Percentiles rank a stretch among this genome's conserved stretches.
Evolutionary conservation across 2,113 vertebrate genomes (phyloP).

Genomic region (Naja naja): DNA sequence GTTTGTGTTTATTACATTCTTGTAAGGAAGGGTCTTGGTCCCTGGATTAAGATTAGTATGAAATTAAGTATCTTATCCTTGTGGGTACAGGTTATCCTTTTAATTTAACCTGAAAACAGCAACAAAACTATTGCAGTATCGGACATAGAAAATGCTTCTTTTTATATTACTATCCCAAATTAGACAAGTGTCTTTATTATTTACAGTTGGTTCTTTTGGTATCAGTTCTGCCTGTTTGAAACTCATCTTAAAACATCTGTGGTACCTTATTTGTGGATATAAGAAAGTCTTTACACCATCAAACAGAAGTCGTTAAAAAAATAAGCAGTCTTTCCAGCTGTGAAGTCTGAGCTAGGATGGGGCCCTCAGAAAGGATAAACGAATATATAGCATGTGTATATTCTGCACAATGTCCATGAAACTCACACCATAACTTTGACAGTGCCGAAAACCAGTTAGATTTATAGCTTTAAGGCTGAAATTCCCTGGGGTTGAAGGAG

Average conservation of each 20-base stretch:
- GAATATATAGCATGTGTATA: constrained; percentile 17
- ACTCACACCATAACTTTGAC: constrained; percentile 22
- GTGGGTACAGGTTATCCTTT: background rate
- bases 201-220: constrained; percentile 16
- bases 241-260: background rate
- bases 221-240: constrained; percentile 3
- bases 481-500: constrained; percentile 22
- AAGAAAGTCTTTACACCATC: fast-evolving
- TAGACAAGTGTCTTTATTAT: background rate
- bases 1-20: background rate
- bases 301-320: background rate
- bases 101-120: background rate
- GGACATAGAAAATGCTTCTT: background rate
- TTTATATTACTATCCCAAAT: background rate
- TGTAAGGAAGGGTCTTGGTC: background rate
- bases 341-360: background rate
- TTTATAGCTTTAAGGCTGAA: constrained; percentile 22
- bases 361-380: constrained; percentile 22
- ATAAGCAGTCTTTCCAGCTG: background rate
- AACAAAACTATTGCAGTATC: background rate
- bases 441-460: constrained; percentile 19
- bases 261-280: background rate
- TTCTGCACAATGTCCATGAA: constrained; percentile 12
- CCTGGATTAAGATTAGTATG: background rate
- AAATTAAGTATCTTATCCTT: background rate